Evolutionary conservation across 2,797 vertebrate species (phyloP).

Genomic region (Kryptolebias ocellatus): DNA sequence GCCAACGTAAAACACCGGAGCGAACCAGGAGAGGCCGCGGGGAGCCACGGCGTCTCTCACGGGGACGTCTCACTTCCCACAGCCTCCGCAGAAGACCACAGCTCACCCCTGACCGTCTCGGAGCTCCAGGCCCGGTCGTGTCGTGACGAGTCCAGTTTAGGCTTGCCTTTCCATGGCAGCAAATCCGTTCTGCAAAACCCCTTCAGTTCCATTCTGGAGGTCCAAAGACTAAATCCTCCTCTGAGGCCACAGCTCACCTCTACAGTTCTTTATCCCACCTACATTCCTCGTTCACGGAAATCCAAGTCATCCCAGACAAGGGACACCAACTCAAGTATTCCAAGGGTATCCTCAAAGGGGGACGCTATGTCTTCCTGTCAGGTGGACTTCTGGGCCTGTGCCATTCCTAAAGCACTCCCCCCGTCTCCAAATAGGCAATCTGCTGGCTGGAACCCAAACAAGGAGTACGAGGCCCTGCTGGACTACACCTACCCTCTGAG

Average conservation of each 20-base stretch:
- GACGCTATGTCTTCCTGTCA: slow-evolving; percentile 76
- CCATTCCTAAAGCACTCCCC: slow-evolving; percentile 83
- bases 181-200: slow-evolving; percentile 48
- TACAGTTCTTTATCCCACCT: slow-evolving; percentile 53
- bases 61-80: slow-evolving; percentile 29
- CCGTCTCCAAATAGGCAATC: slow-evolving; percentile 85
- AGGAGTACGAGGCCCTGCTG: slow-evolving; percentile 90
- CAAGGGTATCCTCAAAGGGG: slow-evolving; percentile 23
- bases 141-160: slow-evolving; percentile 18
- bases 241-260: slow-evolving; percentile 60
- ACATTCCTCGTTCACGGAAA: slow-evolving; percentile 34
- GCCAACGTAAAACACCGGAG: slow-evolving; percentile 15
- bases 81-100: slow-evolving; percentile 39
- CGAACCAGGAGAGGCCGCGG: slow-evolving; percentile 25
- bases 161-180: slow-evolving; percentile 11
- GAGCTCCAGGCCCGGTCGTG: slow-evolving; percentile 44
- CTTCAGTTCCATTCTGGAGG: slow-evolving; percentile 59
- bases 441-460: slow-evolving; percentile 87
- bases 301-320: slow-evolving; percentile 23
- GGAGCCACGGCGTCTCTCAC: slow-evolving; percentile 19
- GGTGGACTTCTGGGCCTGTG: slow-evolving; percentile 89
- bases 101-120: slow-evolving; percentile 38
- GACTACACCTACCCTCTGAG: slow-evolving; percentile 94
- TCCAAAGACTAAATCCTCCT: slow-evolving; percentile 54
- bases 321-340: slow-evolving; percentile 16